A percentile compares a stretch with the other conserved stretches of the same genome.
Evolutionary conservation across 2,888 invertebrate genomes (phyloP).

Genomic region (Torymus aiolomorphi): DNA sequence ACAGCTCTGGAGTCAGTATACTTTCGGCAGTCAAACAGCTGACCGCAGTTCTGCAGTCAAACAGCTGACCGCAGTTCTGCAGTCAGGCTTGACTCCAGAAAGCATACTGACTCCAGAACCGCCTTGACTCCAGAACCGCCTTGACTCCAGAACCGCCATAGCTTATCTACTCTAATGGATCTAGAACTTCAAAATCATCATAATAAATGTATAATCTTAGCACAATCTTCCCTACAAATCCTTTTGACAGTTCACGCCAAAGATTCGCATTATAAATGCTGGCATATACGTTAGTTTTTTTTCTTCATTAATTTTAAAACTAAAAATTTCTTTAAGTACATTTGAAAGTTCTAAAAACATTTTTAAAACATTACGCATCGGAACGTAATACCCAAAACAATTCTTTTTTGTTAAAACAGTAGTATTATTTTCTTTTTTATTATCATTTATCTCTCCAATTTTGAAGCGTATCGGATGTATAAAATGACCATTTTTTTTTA

Average conservation of each 20-base stretch:
- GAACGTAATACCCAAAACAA: not conserved
- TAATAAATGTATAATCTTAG: constrained; percentile 42
- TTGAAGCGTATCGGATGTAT: not conserved
- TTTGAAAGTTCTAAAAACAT: constrained; percentile 1
- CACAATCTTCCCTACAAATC: constrained; percentile 46
- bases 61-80: too few relatives aligned
- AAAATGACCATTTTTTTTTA: not conserved
- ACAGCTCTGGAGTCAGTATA: too few relatives aligned
- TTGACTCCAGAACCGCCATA: too few relatives aligned
- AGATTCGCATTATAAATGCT: constrained; percentile 50
- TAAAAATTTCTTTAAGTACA: not conserved
- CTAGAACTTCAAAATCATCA: constrained; percentile 42
- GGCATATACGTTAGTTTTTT: not conserved
- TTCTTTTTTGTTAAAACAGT: not conserved
- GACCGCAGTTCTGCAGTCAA: too few relatives aligned
- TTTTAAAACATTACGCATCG: not conserved
- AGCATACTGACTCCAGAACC: too few relatives aligned
- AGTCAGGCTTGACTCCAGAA: too few relatives aligned
- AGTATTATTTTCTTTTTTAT: not conserved
- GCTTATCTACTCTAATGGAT: too few relatives aligned
- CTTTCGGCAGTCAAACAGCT: too few relatives aligned
- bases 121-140: too few relatives aligned
- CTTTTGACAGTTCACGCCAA: too few relatives aligned
- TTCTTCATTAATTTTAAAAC: not conserved
- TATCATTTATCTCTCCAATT: not conserved